Evolutionary conservation across 2,797 vertebrate species (phyloP).

Genomic region (Astyanax mexicanus): DNA sequence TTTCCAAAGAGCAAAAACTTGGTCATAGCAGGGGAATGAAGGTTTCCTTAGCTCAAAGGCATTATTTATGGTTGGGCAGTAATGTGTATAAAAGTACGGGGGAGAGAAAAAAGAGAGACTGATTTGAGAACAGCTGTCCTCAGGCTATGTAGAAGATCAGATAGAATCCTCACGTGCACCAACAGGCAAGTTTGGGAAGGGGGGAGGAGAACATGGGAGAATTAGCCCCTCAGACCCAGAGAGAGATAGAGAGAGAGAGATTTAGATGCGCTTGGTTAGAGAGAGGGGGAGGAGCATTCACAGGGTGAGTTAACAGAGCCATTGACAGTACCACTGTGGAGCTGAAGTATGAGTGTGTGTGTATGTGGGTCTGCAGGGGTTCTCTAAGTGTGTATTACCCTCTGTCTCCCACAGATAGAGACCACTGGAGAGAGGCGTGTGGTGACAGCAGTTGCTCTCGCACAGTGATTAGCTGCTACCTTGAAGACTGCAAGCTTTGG

Average conservation of each 20-base stretch:
- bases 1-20: too few species aligned
- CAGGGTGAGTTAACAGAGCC: constrained; percentile 48
- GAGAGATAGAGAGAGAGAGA: constrained; percentile 12
- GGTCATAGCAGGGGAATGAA: too few species aligned
- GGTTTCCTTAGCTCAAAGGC: too few species aligned
- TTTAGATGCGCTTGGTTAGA: constrained; percentile 38
- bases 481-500: constrained; percentile 30
- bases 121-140: constrained; percentile 45
- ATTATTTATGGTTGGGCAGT: too few species aligned
- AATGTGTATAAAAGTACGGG: too few species aligned
- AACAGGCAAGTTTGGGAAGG: constrained; percentile 53
- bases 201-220: constrained; percentile 35
- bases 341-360: constrained; percentile 30
- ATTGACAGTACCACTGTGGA: constrained; percentile 58
- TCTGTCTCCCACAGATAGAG: constrained; percentile 20
- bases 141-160: constrained; percentile 47
- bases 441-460: constrained; percentile 8
- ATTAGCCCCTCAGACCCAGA: constrained; percentile 17
- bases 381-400: constrained; percentile 36
- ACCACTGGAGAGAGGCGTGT: constrained; percentile 7
- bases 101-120: too few species aligned
- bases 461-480: constrained; percentile 24
- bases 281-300: constrained; percentile 45
- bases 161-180: constrained; percentile 56
- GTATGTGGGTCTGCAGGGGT: constrained; percentile 49